Conservation (phyloP, 2,888 invertebrate genomes). For the Orchestes rusci region DNA sequence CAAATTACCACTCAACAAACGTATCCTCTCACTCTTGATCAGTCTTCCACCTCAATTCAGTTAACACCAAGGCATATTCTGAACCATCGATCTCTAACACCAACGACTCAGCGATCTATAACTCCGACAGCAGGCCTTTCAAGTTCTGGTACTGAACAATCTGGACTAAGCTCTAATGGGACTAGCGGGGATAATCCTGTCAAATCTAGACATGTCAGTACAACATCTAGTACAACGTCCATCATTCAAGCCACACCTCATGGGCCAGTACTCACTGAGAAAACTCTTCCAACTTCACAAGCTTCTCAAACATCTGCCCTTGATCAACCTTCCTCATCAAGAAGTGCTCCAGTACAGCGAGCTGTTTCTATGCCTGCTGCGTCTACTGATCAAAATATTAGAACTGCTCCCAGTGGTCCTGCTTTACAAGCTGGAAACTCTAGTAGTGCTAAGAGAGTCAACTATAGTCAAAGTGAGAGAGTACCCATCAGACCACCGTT, state of each 20-base stretch:
- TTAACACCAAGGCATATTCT: slow-evolving; percentile 19
- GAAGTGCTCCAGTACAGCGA: slow-evolving; percentile 30
- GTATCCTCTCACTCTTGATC: slow-evolving; percentile 5
- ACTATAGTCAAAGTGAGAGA: slow-evolving; percentile 42
- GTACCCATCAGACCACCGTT: slow-evolving; percentile 39
- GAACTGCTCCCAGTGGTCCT: not conserved
- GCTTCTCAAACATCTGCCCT: slow-evolving; percentile 1
- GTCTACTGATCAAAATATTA: slow-evolving; percentile 27
- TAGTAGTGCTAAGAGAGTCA: slow-evolving; percentile 23
- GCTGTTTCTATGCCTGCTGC: slow-evolving; percentile 35
- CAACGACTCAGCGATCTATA: slow-evolving; percentile 15
- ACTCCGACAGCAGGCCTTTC: slow-evolving; percentile 16
- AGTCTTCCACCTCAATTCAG: slow-evolving; percentile 6
- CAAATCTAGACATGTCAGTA: slow-evolving; percentile 9
- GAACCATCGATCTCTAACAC: slow-evolving; percentile 16
- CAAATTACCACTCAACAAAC: slow-evolving; percentile 2
- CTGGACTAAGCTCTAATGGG: slow-evolving; percentile 10
- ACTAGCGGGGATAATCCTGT: not conserved
- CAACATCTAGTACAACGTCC: slow-evolving; percentile 9
- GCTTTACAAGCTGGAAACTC: slow-evolving; percentile 1
- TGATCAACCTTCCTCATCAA: slow-evolving; percentile 1
- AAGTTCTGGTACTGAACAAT: slow-evolving; percentile 19
- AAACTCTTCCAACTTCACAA: slow-evolving; percentile 7
- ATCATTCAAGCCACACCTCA: slow-evolving; percentile 5
- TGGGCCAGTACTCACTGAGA: slow-evolving; percentile 3